These are phyloP conservation scores for Drosophila pseudotakahashii DNA, from an alignment of 2,888 invertebrate species.

Conservation along the genomic window DNA sequence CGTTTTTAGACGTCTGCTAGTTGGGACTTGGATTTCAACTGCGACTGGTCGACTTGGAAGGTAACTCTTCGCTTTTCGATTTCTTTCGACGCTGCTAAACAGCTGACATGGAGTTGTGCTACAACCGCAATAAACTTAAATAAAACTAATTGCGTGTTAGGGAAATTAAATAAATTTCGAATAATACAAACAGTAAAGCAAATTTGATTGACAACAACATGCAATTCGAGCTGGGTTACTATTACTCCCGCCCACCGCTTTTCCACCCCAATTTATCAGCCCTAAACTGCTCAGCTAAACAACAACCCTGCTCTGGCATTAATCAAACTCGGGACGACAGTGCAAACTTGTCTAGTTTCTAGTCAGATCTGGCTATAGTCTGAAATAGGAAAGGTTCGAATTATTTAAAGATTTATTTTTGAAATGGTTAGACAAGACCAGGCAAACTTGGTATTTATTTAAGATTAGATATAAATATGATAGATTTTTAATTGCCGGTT, in stretches of 20 bases:
- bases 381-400: too few relatives aligned
- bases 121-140: slow-evolving; percentile 79
- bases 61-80: slow-evolving; percentile 27
- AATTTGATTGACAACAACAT: slow-evolving; percentile 78
- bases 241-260: slow-evolving; percentile 20
- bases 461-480: neutral
- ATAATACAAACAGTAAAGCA: slow-evolving; percentile 77
- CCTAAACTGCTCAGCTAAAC: slow-evolving; percentile 68
- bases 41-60: slow-evolving; percentile 51
- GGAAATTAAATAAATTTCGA: slow-evolving; percentile 76
- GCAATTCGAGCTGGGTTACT: slow-evolving; percentile 53
- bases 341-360: slow-evolving; percentile 1
- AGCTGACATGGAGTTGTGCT: slow-evolving; percentile 57
- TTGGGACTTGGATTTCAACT: slow-evolving; percentile 37
- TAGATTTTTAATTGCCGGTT: too few relatives aligned
- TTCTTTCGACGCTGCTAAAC: slow-evolving; percentile 64
- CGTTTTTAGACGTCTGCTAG: slow-evolving; percentile 42
- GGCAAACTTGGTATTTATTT: too few relatives aligned
- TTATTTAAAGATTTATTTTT: too few relatives aligned
- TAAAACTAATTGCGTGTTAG: slow-evolving; percentile 79
- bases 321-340: slow-evolving; percentile 46
- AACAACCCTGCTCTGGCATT: slow-evolving; percentile 71
- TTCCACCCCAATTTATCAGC: slow-evolving; percentile 17
- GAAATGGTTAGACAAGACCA: too few relatives aligned
- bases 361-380: neutral